Conservation (phyloP, 2,113 vertebrate species). For the Calypte anna region DNA sequence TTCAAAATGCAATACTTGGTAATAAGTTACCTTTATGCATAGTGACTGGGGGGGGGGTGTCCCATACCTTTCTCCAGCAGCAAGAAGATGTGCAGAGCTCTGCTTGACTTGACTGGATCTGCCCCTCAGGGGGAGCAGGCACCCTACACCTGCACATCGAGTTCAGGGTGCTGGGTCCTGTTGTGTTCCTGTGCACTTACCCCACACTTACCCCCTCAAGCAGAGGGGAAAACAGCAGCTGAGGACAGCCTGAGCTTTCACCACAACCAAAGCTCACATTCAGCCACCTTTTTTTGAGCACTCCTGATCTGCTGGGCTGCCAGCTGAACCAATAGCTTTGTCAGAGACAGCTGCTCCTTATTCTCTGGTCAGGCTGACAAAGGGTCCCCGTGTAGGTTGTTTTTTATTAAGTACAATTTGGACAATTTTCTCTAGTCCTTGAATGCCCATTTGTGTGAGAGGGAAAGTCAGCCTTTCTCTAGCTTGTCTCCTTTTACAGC, state of each 20-base stretch:
- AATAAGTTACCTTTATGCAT: neutral
- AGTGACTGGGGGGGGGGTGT: neutral
- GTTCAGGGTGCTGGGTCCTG: neutral
- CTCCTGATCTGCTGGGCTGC: neutral
- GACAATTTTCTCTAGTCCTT: neutral
- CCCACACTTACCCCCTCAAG: neutral
- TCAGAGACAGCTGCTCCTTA: neutral
- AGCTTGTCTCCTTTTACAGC: neutral
- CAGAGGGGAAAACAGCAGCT: neutral
- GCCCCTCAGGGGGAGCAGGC: fast-evolving
- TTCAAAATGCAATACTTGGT: neutral
- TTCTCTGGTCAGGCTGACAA: neutral
- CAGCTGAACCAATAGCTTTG: neutral
- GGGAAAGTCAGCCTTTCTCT: neutral
- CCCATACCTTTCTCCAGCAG: neutral
- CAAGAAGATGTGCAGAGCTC: neutral
- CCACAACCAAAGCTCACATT: neutral
- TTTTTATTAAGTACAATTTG: neutral
- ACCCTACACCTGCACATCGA: fast-evolving
- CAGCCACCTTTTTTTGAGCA: neutral
- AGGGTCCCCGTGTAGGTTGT: neutral
- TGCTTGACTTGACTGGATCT: neutral
- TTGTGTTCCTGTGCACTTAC: fast-evolving
- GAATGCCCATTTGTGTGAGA: neutral
- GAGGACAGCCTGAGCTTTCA: neutral